Conservation (phyloP, 2,888 invertebrate species). For the Pedicia rivosa region DNA sequence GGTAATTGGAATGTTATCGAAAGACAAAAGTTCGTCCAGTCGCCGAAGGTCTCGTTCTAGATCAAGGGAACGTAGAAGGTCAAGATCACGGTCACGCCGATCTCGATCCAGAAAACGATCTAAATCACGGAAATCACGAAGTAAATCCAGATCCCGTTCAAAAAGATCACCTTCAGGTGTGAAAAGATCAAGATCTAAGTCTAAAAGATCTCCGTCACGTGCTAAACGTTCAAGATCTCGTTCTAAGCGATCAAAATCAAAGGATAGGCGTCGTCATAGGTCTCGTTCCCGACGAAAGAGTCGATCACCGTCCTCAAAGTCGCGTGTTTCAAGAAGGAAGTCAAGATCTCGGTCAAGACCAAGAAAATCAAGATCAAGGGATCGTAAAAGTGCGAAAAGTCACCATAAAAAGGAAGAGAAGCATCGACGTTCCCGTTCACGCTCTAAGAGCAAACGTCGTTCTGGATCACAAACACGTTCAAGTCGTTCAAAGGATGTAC, state of each 20-base stretch:
- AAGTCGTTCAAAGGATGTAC: conserved; percentile 26
- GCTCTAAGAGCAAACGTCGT: conserved; percentile 28
- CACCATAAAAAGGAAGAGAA: conserved; percentile 36
- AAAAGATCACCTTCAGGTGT: conserved; percentile 27
- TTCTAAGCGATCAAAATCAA: conserved; percentile 34
- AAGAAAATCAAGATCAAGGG: conserved; percentile 18
- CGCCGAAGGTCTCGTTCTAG: conserved; percentile 28
- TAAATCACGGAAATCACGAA: conserved; percentile 36
- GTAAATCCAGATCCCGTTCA: conserved; percentile 43
- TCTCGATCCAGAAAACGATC: conserved; percentile 41
- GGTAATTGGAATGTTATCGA: conserved; percentile 71
- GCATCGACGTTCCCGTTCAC: conserved; percentile 28
- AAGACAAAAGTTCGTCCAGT: conserved; percentile 54
- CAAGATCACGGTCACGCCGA: conserved; percentile 44
- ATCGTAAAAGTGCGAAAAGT: too few species aligned
- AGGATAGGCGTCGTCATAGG: conserved; percentile 30
- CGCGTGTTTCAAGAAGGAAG: conserved; percentile 16
- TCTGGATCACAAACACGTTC: conserved; percentile 28
- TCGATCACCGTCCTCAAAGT: conserved; percentile 23
- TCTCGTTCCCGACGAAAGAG: conserved; percentile 21
- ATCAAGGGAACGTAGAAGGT: conserved; percentile 27
- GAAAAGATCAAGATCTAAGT: conserved; percentile 28
- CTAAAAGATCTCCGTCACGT: conserved; percentile 8
- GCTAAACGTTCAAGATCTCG: conserved; percentile 25
- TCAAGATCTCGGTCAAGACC: conserved; percentile 16